phyloP scores from a whole-genome alignment of 2,888 invertebrate species.

The Drosophila neotestacea region DNA sequence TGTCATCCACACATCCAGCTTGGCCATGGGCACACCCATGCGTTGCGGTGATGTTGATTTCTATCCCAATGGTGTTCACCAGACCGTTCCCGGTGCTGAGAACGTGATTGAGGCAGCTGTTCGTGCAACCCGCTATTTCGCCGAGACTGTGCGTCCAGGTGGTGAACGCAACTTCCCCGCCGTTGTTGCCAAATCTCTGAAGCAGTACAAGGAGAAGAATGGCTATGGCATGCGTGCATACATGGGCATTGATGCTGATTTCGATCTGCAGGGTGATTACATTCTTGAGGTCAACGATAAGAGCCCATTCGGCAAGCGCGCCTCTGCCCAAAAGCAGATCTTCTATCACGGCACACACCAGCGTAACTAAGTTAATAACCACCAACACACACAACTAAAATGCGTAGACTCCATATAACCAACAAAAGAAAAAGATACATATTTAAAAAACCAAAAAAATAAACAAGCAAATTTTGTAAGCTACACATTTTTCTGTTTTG shows the following conservation, averaged over 20 bases:
- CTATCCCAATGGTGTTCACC: slow-evolving; percentile 82
- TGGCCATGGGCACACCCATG: slow-evolving; percentile 69
- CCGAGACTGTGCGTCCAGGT: slow-evolving; percentile 83
- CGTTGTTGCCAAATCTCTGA: slow-evolving; percentile 79
- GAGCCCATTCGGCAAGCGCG: slow-evolving; percentile 81
- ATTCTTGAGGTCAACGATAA: slow-evolving; percentile 81
- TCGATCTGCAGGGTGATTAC: slow-evolving; percentile 81
- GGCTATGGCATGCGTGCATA: slow-evolving; percentile 78
- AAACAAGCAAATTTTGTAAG: slow-evolving; percentile 27
- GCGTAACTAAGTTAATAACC: slow-evolving; percentile 21
- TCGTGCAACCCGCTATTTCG: slow-evolving; percentile 82
- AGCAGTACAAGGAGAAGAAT: slow-evolving; percentile 78
- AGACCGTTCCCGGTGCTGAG: slow-evolving; percentile 76
- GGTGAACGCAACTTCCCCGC: slow-evolving; percentile 83
- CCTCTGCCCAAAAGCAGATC: slow-evolving; percentile 74
- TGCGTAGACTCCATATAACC: not conserved
- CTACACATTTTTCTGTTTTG: not conserved
- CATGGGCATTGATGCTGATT: slow-evolving; percentile 81
- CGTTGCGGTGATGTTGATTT: slow-evolving; percentile 83
- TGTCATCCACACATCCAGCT: slow-evolving; percentile 83
- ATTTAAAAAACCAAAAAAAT: slow-evolving; percentile 26
- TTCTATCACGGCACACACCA: slow-evolving; percentile 66
- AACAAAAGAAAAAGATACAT: not conserved
- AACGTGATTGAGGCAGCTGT: slow-evolving; percentile 81
- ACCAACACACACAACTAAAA: not conserved